Base-by-base conservation (phyloP, 2,113 vertebrate genomes). In the Ranitomeya variabilis region DNA sequence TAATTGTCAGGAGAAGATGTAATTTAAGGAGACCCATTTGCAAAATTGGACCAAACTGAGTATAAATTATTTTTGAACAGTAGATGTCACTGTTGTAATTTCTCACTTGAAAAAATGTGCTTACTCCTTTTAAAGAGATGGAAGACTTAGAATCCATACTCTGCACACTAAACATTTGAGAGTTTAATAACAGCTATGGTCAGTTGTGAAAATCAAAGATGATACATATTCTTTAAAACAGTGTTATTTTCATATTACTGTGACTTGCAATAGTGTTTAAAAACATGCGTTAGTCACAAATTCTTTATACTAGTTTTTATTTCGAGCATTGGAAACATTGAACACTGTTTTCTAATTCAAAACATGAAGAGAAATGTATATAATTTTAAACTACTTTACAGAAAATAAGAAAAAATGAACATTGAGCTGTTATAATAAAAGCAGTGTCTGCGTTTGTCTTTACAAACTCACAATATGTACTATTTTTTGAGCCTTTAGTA, bases 1-100 rank as follows among this genome's bases (percentile, higher is more conserved):
- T 18, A 8, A 12, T 18, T 15, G 15, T 26, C 26, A 11, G 8
- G 6, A 26, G 31, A 23, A 45, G 10, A 69, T 69, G 23, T 13
- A 9, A 13, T 69, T 23, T 26, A 26, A 26, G 66, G 12, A 69
- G 26, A 13, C n/a, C 3, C 23, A 23, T 69, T 11, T 26, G 23
- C n/a, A 69, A 69, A 11, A 3, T 69, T 69, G 66, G 66, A 69
- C 66, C 66, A 26, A 69, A 69, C 6, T 4, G 9, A 67, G n/a
- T 69, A 26, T 23, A 37, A 74, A 74, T 37, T 18, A 9, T 2
- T 45, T 74, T 74, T 76, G 18, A 7, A 18, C 73, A 76, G 73
- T 76, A 52, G 73, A 76, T 76, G 73, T 76, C 73, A 76, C 37
- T 76, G 73, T 52, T 76, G 73, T 76, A 37, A 45, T 76, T 51